Evolutionary conservation across 2,888 invertebrate genomes (phyloP), one percentile per base, ranked within the genome.

Genomic region (Caenorhabditis becei): DNA sequence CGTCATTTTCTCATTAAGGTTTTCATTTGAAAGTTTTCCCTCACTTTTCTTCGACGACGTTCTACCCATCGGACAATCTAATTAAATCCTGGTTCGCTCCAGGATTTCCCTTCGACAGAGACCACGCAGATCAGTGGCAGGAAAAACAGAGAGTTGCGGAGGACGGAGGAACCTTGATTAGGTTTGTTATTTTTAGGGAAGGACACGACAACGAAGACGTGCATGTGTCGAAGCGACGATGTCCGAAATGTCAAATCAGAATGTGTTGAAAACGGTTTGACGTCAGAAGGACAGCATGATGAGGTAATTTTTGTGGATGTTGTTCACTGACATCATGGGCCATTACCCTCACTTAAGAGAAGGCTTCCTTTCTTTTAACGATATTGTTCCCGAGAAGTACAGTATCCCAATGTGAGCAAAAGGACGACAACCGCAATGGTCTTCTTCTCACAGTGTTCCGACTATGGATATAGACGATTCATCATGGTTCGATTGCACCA

Each of bases 151-250:
- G n/a, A 11, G n/a, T 32, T 56, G 54, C 26, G 51, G 53, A 61
- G 61, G 61, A 53, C 70, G 59, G 61, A 51, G 61, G 56, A 71
- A 72, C 62, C 63, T 35, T 72, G 71, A 72, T 72, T 72, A 72
- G 71, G 71, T 72, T 63, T 63, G 71, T 72, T 72, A 72, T 72
- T 56, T 63, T 51, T 51, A 11, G 14, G 41, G 41, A 41, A 41
- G 41, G 58, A 49, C 58, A 58, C 37, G 44, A 56, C 41, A 49
- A 67, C 41, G 66, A 35, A 35, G 44, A 67, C 67, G 47, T 47
- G 58, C 56, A 16, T 49, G 51, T 49, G 59, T 37, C 32, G 5
- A 24, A 59, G 35, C 56, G 70, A 24, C 14, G 41, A 41, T 20
- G 62, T 71, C 71, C 71, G 51, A 44, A 62, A 71, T 54, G 71